These are phyloP conservation scores for Actenoides hombroni DNA, from an alignment of 2,113 vertebrate species.

Conservation along the genomic window DNA sequence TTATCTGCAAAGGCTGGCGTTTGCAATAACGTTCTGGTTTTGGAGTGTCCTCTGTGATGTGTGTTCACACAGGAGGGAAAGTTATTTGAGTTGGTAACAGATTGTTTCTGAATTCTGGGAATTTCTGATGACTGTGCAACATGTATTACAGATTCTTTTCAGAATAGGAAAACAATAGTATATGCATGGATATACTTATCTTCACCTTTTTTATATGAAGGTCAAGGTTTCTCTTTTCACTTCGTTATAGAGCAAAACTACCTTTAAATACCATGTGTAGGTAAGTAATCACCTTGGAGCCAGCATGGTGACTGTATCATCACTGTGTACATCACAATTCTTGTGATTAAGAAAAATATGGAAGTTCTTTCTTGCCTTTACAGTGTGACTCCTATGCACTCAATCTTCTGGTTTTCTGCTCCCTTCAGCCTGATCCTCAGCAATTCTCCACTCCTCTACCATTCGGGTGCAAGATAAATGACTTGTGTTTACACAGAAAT, in stretches of 20 bases:
- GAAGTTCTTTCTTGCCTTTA: not conserved
- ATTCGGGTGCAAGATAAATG: not conserved
- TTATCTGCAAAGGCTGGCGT: not conserved
- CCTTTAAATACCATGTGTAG: not conserved
- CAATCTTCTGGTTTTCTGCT: not conserved
- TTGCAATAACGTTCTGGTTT: not conserved
- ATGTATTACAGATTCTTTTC: not conserved
- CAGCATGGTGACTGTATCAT: not conserved
- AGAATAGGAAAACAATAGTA: not conserved
- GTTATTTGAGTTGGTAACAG: not conserved
- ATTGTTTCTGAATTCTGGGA: fast-evolving
- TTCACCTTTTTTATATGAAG: not conserved
- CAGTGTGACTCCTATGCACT: not conserved
- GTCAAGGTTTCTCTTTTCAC: not conserved
- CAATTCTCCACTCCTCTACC: not conserved
- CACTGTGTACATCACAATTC: not conserved
- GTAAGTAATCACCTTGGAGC: not conserved
- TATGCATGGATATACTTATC: not conserved
- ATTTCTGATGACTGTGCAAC: not conserved
- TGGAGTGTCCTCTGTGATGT: not conserved
- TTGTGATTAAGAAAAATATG: not conserved
- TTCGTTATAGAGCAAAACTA: not conserved
- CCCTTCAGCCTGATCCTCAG: not conserved
- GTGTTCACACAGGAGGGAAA: not conserved
- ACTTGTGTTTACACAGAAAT: not conserved